Base-by-base conservation (phyloP, 1,140 invertebrate species). In the Lepidostoma basale region DNA sequence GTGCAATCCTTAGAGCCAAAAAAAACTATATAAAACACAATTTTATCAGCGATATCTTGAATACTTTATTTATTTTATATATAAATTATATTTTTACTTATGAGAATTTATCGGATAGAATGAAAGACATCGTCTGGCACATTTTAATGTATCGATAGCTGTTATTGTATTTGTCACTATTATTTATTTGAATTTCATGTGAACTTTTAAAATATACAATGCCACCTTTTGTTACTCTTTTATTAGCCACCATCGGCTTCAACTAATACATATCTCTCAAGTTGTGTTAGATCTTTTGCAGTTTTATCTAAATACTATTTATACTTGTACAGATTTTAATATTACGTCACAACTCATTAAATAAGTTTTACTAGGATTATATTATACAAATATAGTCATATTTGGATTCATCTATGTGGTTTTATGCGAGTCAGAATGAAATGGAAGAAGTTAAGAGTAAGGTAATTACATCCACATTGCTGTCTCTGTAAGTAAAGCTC, bases 51-150 rank as follows among this genome's bases (percentile, higher is more conserved):
- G 64, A 62, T 67, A 62, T 56, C 47, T 62, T 52, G 68, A 62
- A 63, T 52, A 45, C 69, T 69, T 73, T 67, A 73, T 69, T 72
- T 72, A 72, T 72, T 72, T 72, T 72, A 72, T 66, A 69, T 73
- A 73, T 73, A 67, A 69, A 73, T 69, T 69, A 58, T 69, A 69
- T 68, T 68, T 68, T 68, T 68, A 68, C 45, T 68, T 68, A 69
- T 63, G 62, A 49, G 67, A 64, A 62, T 66, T 66, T 66, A 66
- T 66, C 42, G 56, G 63, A 49, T 66, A 33, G 45, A 65, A 65
- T 67, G 36, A 40, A 45, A 69, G 67, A 64, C 62, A 45, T 59
- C 49, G 58, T 52, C 26, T 39, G 49, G 62, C 54, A 54, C 44
- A 45, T 58, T 65, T 49, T 70, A 45, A 63, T 62, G 58, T 67